Evolutionary conservation across 30 jellyfish, hydroid and myxozoan species (phyloP).

Genomic region (Aurelia sp.): DNA sequence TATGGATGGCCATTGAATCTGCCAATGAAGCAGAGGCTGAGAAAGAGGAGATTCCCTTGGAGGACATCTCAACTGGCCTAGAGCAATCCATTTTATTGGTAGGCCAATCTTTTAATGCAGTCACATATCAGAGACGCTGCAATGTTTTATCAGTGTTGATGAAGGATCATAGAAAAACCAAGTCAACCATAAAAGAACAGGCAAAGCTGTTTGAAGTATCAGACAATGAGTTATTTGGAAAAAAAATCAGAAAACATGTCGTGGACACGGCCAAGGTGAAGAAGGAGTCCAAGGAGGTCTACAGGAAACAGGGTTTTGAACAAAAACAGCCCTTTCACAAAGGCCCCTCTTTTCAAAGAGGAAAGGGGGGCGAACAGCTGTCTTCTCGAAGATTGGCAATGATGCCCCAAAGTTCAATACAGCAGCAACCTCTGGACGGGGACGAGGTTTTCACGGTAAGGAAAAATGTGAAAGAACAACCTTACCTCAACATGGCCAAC

Average conservation of each 20-base stretch:
- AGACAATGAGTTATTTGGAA: conserved; percentile 1
- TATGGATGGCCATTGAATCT: no score
- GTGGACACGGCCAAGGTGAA: conserved; percentile 34
- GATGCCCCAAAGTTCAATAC: not conserved
- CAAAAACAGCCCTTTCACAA: conserved; percentile 15
- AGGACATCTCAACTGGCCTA: no score
- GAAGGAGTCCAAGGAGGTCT: conserved; percentile 16
- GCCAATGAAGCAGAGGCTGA: no score
- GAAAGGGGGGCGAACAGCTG: conserved; percentile 21
- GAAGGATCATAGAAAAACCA: not conserved
- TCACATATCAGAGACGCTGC: no score
- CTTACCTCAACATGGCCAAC: no score
- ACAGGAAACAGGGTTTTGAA: not conserved
- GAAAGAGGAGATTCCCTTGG: no score
- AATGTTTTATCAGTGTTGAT: no score
- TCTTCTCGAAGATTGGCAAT: not conserved
- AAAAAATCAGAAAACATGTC: not conserved
- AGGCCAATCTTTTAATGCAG: no score
- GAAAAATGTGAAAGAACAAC: no score
- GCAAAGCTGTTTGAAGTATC: not conserved
- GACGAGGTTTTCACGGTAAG: not conserved
- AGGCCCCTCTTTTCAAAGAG: conserved; percentile 39
- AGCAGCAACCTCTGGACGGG: not conserved
- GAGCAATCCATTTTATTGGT: no score
- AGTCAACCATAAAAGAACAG: not conserved